Base-by-base conservation (phyloP, 2,888 invertebrate genomes). In the Electrophaes corylata region DNA sequence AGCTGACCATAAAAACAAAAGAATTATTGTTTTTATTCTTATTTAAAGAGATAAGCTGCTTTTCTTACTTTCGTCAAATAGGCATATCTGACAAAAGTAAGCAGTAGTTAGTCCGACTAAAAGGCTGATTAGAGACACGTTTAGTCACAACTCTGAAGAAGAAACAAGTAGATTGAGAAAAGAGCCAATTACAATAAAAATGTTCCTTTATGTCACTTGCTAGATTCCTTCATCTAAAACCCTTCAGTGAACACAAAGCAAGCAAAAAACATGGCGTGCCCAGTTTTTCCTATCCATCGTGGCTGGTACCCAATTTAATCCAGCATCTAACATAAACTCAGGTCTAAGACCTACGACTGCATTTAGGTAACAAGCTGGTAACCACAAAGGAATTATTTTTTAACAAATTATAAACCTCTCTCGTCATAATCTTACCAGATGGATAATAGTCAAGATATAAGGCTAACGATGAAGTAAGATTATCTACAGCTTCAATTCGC, bases 261-360 rank as follows among this genome's bases (percentile, higher is more conserved):
- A 49, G 40, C 37, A 51, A 55, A 57, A 23, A 29, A 39, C 41
- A 39, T 45, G 40, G 18, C 48, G 44, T 31, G 44, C 47, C 26
- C 68, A 66, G 75, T 74, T 82, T 80, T 75, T 72, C 68, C 65
- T 75, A 71, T 66, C 72, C 71, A 68, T 54, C 54, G 71, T 57
- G 61, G 57, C 60, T 63, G 68, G 75, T 69, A 71, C 72, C 77
- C 76, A 82, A 81, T 84, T 84, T 84, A 81, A 76, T 68, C 63
- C 75, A 58, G 68, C 75, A 70, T 83, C 84, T 85, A 84, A 84
- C 78, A 73, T 72, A 63, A 50, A 62, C 68, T 71, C 63, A 68
- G 82, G 81, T 80, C 84, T 79, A 62, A 78, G 82, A 81, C 82
- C 77, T 71, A 69, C 52, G 57, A 8, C n/a, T 19, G 16, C 35